Conservation (phyloP, 2,113 vertebrate genomes). For the Micronisus gabar region DNA sequence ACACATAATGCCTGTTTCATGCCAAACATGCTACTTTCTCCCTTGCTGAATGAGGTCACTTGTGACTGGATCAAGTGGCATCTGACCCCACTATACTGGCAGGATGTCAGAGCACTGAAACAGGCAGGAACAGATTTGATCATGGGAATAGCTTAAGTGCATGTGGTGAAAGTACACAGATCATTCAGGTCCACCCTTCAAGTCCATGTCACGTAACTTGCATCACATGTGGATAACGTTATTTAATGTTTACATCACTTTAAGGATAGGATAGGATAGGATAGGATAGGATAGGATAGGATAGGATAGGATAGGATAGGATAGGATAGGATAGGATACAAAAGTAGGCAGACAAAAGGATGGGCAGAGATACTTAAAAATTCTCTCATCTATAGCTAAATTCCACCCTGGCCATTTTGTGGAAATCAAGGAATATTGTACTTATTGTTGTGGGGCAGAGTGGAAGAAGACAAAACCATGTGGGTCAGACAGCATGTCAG, state of each 20-base stretch:
- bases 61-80: not conserved
- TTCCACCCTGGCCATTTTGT: not conserved
- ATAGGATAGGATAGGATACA: not conserved
- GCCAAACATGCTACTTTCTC: not conserved
- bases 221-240: not conserved
- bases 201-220: not conserved
- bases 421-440: not conserved
- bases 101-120: not conserved
- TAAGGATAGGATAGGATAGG: not conserved
- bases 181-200: not conserved
- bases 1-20: not conserved
- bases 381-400: not conserved
- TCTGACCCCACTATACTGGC: not conserved
- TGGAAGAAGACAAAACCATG: not conserved
- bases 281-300: not conserved
- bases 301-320: not conserved
- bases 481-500: not conserved
- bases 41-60: not conserved
- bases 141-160: not conserved
- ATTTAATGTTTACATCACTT: not conserved
- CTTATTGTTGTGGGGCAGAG: not conserved
- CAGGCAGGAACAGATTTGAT: not conserved
- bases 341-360: not conserved
- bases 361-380: not conserved
- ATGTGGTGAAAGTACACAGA: not conserved